Percentiles rank a stretch among this genome's conserved stretches.
These are phyloP conservation scores for Leucoma salicis DNA, from an alignment of 2,888 invertebrate species.

Conservation along the genomic window DNA sequence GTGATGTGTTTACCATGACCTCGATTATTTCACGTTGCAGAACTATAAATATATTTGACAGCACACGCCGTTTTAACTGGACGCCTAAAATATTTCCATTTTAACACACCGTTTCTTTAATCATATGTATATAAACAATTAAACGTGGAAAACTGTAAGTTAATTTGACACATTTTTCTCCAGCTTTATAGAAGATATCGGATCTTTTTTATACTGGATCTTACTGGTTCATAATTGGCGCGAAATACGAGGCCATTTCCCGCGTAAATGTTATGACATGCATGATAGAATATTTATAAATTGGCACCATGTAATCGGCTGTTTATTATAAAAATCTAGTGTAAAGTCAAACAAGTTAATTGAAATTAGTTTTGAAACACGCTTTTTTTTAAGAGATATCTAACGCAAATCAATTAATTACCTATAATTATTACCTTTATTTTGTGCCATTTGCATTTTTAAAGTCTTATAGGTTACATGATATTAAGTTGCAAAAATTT, in stretches of 20 bases:
- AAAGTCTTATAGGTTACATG: too few species aligned
- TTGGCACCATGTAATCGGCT: conserved; percentile 33
- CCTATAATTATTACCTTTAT: too few species aligned
- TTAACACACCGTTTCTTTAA: conserved; percentile 8
- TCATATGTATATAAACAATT: conserved; percentile 16
- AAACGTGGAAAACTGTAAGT: conserved; percentile 5
- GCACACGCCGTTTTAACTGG: conserved; percentile 6
- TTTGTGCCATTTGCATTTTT: too few species aligned
- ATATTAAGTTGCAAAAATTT: too few species aligned
- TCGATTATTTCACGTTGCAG: too few species aligned
- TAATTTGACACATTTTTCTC: conserved; percentile 14
- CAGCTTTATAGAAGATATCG: conserved; percentile 8
- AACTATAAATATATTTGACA: conserved; percentile 49
- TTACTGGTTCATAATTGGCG: conserved; percentile 42
- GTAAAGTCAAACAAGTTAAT: conserved; percentile 11
- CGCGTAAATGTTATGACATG: conserved; percentile 32
- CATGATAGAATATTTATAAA: conserved; percentile 34
- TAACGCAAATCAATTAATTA: conserved; percentile 28
- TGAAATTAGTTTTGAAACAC: conserved; percentile 17
- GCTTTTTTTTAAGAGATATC: conserved; percentile 32
- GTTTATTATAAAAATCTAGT: conserved; percentile 13
- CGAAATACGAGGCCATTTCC: conserved; percentile 43
- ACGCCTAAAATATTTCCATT: not conserved
- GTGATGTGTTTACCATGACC: too few species aligned
- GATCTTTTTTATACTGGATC: conserved; percentile 28